These are phyloP conservation scores for Empidonax traillii DNA, from an alignment of 2,113 vertebrate species.

Conservation along the genomic window DNA sequence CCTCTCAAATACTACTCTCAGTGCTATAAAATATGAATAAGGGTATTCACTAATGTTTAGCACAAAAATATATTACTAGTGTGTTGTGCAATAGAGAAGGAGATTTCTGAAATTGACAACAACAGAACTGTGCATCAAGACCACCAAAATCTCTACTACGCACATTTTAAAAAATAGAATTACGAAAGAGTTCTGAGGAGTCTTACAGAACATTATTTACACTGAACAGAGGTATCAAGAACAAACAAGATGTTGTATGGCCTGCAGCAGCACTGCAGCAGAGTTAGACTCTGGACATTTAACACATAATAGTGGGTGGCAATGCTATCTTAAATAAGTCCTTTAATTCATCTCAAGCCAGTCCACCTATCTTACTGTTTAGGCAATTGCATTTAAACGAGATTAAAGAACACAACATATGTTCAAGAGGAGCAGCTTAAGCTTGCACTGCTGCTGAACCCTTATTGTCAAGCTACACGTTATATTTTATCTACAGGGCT, in stretches of 20 bases:
- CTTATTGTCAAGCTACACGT: background rate
- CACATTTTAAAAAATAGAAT: background rate
- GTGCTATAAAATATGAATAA: conserved; percentile 45
- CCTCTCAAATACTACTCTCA: background rate
- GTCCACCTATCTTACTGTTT: background rate
- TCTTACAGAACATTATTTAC: background rate
- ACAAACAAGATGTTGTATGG: background rate
- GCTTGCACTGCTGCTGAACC: background rate
- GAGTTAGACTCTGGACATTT: background rate
- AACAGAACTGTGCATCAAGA: background rate
- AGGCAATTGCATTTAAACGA: background rate
- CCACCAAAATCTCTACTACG: background rate
- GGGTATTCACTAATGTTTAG: conserved; percentile 24
- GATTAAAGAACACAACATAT: background rate
- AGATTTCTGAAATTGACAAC: background rate
- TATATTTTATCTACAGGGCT: background rate
- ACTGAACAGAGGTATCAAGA: background rate
- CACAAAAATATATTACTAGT: background rate
- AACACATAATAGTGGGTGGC: background rate
- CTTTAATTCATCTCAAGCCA: background rate
- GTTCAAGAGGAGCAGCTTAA: background rate
- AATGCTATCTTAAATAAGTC: background rate
- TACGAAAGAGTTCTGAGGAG: background rate
- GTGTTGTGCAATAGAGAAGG: background rate
- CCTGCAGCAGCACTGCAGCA: background rate